phyloP scores from a whole-genome alignment of 1,140 invertebrate genomes.

The Dendroctonus valens region DNA sequence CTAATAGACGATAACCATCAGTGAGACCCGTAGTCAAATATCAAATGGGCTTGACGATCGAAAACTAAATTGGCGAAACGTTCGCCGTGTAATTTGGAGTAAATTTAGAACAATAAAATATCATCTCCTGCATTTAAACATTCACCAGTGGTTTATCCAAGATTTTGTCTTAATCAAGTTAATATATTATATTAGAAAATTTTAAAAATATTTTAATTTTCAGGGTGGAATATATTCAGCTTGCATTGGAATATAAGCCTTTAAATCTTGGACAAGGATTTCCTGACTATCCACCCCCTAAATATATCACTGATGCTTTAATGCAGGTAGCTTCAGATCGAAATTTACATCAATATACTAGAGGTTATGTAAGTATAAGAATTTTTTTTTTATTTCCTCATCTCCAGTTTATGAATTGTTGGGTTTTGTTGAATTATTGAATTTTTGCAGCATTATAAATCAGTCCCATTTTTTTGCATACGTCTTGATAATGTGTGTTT shows the following conservation, averaged over 20 bases:
- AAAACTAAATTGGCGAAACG: too few species aligned
- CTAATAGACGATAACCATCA: too few species aligned
- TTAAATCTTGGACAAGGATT: conserved; percentile 97
- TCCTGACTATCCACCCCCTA: conserved; percentile 88
- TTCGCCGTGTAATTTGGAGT: too few species aligned
- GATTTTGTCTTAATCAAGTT: not conserved
- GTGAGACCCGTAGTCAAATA: too few species aligned
- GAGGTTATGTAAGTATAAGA: conserved; percentile 68
- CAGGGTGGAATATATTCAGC: conserved; percentile 93
- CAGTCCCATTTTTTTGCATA: too few species aligned
- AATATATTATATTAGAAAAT: not conserved
- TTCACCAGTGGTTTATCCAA: too few species aligned
- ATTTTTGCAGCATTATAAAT: too few species aligned
- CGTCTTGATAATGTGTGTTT: too few species aligned
- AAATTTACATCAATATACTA: conserved; percentile 90
- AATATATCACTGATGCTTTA: conserved; percentile 79
- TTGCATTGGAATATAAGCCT: conserved; percentile 86
- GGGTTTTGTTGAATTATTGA: too few species aligned
- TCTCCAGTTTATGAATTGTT: too few species aligned
- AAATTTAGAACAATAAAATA: not conserved
- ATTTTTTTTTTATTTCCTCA: too few species aligned
- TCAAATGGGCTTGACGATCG: too few species aligned
- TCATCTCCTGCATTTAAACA: not conserved
- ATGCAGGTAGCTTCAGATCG: conserved; percentile 64
- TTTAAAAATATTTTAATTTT: conserved; percentile 27